These are phyloP conservation scores for Macroramphosus scolopax DNA, from an alignment of 2,797 vertebrate genomes.

Conservation along the genomic window DNA sequence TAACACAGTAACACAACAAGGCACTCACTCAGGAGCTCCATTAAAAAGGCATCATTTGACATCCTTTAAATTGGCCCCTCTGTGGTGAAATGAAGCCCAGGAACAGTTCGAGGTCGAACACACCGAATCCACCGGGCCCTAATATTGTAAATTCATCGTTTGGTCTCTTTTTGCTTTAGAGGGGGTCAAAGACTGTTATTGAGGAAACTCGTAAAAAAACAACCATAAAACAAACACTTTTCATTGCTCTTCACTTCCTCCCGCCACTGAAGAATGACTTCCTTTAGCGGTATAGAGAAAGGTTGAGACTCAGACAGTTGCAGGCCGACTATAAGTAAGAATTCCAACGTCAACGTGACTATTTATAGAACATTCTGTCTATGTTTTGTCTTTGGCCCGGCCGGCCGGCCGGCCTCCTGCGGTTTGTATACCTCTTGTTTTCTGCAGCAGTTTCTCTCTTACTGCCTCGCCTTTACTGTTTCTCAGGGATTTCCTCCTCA, in stretches of 20 bases:
- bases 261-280: constrained; percentile 24
- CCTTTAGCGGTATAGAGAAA: constrained; percentile 19
- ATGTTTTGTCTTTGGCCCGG: constrained; percentile 45
- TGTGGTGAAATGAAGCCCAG: constrained; percentile 18
- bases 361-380: constrained; percentile 47
- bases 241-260: constrained; percentile 18
- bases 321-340: constrained; percentile 22
- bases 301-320: constrained; percentile 12
- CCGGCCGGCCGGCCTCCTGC: constrained; percentile 39
- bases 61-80: constrained; percentile 29
- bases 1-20: constrained; percentile 51
- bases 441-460: constrained; percentile 3
- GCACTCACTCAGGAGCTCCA: constrained; percentile 39
- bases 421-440: constrained; percentile 21
- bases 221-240: constrained; percentile 16
- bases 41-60: constrained; percentile 53
- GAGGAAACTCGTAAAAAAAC: constrained; percentile 38
- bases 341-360: constrained; percentile 38
- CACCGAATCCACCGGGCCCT: no score
- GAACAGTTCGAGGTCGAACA: no score
- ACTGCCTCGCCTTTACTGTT: constrained; percentile 28
- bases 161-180: constrained; percentile 1
- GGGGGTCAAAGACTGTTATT: constrained; percentile 9
- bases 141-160: not conserved
- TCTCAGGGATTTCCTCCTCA: constrained; percentile 20